phyloP scores from a whole-genome alignment of 1,140 invertebrate genomes.

The Sitodiplosis mosellana region DNA sequence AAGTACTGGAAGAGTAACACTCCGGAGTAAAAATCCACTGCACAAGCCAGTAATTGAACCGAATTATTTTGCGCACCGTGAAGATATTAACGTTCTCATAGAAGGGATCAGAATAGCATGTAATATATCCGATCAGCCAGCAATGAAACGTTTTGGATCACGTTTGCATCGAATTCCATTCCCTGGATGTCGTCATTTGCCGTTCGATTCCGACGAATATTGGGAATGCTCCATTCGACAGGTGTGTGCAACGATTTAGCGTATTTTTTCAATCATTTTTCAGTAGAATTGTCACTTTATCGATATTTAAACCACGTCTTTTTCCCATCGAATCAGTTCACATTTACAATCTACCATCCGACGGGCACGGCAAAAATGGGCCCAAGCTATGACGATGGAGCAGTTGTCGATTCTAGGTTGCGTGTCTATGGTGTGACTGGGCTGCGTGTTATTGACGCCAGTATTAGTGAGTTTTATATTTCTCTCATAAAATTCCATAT shows the following conservation, averaged over 20 bases:
- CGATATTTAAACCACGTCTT: not conserved
- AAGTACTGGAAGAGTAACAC: conserved; percentile 61
- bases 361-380: conserved; percentile 78
- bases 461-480: conserved; percentile 32
- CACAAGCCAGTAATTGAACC: conserved; percentile 76
- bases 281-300: too few relatives aligned
- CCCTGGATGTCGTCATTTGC: conserved; percentile 53
- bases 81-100: conserved; percentile 53
- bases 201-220: conserved; percentile 62
- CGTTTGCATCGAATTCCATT: conserved; percentile 56
- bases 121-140: conserved; percentile 53
- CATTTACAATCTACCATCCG: conserved; percentile 73
- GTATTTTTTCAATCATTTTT: too few relatives aligned
- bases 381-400: conserved; percentile 44
- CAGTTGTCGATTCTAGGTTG: conserved; percentile 64
- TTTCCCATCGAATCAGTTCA: conserved; percentile 37
- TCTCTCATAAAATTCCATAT: too few relatives aligned
- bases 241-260: not conserved
- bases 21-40: conserved; percentile 59
- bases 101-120: conserved; percentile 70
- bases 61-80: conserved; percentile 69
- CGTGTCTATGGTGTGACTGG: conserved; percentile 53
- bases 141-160: conserved; percentile 64
- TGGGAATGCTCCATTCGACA: conserved; percentile 60
- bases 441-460: conserved; percentile 54